phyloP scores from a whole-genome alignment of 1,140 invertebrate genomes.

The Musca domestica region DNA sequence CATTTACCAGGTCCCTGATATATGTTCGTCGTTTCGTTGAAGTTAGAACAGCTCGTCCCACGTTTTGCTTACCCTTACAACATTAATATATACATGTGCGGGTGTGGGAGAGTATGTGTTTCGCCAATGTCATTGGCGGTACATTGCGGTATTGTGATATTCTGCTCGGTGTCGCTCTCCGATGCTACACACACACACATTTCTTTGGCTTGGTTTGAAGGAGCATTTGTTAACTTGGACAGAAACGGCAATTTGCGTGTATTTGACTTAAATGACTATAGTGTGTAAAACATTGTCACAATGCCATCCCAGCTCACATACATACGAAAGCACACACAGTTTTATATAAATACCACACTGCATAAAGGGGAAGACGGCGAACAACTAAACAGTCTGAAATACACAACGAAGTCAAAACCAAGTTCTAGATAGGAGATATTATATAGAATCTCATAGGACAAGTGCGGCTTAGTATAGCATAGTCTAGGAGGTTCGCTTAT shows the following conservation, averaged over 20 bases:
- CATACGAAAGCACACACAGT: too few relatives aligned
- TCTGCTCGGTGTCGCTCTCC: neutral
- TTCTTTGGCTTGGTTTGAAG: neutral
- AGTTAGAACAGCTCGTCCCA: neutral
- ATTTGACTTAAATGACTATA: conserved; percentile 21
- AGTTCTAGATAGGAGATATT: too few relatives aligned
- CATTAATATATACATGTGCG: too few relatives aligned
- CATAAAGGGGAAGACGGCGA: neutral
- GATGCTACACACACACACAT: too few relatives aligned
- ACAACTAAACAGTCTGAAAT: too few relatives aligned
- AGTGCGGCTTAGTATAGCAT: too few relatives aligned
- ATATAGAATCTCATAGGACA: too few relatives aligned
- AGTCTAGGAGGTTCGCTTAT: too few relatives aligned
- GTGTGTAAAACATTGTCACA: conserved; percentile 14
- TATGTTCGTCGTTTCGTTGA: neutral
- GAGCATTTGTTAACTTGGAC: conserved; percentile 12
- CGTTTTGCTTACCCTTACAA: neutral
- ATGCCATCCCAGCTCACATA: neutral
- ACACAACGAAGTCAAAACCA: too few relatives aligned
- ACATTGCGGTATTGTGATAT: neutral
- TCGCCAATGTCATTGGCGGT: neutral
- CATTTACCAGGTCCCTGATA: neutral
- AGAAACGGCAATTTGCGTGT: conserved; percentile 19
- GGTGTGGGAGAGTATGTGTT: neutral
- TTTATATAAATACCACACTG: neutral